Conservation (phyloP, 2,797 vertebrate species). For the Apodemus agrarius region DNA sequence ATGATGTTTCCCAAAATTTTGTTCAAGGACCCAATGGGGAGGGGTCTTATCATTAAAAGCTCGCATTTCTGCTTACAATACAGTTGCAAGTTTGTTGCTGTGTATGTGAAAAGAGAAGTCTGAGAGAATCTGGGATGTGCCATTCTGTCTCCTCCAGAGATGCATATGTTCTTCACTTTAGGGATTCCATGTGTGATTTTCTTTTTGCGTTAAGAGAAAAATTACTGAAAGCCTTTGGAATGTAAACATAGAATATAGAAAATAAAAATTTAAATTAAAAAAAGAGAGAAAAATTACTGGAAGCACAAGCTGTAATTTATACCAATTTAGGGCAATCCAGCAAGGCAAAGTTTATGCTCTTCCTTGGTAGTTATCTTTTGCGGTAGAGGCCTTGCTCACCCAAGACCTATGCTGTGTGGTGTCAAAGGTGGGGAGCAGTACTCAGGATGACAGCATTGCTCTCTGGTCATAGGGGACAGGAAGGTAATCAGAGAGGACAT, state of each 20-base stretch:
- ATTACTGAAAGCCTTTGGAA: not conserved
- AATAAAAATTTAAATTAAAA: too few relatives aligned
- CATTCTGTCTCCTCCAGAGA: not conserved
- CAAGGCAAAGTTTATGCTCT: not conserved
- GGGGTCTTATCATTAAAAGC: not conserved
- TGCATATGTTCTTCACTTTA: not conserved
- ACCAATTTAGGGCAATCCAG: constrained; percentile 15
- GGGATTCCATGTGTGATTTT: not conserved
- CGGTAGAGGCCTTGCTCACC: not conserved
- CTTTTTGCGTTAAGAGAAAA: not conserved
- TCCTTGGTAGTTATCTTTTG: not conserved
- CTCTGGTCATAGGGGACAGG: not conserved
- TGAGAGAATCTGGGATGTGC: not conserved
- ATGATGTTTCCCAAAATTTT: constrained; percentile 30
- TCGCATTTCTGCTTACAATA: not conserved
- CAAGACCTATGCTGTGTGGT: not conserved
- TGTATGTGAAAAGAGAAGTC: not conserved
- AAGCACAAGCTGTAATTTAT: not conserved
- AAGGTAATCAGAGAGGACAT: not conserved
- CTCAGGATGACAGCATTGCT: not conserved
- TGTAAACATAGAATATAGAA: too few relatives aligned
- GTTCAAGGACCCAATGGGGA: not conserved
- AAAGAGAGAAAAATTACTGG: not conserved
- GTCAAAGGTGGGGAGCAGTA: not conserved
- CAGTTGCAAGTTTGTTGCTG: not conserved